Conservation (phyloP, 2,113 vertebrate genomes). For the Sinosuthora webbiana region DNA sequence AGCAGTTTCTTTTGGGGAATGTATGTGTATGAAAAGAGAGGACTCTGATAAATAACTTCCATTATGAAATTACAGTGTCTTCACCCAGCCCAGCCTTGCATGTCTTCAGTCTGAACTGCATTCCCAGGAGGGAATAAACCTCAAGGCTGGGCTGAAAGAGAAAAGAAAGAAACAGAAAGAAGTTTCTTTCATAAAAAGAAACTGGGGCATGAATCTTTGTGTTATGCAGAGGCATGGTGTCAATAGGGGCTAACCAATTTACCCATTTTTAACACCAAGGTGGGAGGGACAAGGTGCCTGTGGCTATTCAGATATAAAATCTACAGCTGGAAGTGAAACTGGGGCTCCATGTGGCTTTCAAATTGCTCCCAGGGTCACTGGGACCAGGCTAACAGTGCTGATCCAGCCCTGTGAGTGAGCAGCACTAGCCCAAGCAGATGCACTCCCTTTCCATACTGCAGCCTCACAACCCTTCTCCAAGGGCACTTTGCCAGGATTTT, state of each 20-base stretch:
- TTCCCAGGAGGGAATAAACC: background rate
- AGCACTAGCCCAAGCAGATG: background rate
- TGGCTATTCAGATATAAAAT: background rate
- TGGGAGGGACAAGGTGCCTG: background rate
- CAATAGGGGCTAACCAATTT: background rate
- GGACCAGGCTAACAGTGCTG: background rate
- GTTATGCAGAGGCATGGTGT: background rate
- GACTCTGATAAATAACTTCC: background rate
- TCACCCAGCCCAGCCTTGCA: background rate
- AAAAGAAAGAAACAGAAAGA: background rate
- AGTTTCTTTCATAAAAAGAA: background rate
- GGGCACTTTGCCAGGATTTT: background rate
- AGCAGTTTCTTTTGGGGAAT: background rate
- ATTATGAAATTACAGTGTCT: background rate
- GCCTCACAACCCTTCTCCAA: background rate
- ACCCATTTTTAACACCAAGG: background rate
- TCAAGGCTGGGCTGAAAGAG: background rate
- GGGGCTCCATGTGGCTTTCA: background rate
- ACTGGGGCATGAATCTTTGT: background rate
- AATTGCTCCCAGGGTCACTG: rapidly evolving
- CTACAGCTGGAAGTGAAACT: background rate
- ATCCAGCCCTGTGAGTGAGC: too few species aligned
- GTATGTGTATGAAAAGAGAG: background rate
- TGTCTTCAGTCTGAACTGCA: background rate
- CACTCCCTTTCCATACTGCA: background rate